Conservation (phyloP, 2,888 invertebrate species). For the Trissolcus brochymenae region DNA sequence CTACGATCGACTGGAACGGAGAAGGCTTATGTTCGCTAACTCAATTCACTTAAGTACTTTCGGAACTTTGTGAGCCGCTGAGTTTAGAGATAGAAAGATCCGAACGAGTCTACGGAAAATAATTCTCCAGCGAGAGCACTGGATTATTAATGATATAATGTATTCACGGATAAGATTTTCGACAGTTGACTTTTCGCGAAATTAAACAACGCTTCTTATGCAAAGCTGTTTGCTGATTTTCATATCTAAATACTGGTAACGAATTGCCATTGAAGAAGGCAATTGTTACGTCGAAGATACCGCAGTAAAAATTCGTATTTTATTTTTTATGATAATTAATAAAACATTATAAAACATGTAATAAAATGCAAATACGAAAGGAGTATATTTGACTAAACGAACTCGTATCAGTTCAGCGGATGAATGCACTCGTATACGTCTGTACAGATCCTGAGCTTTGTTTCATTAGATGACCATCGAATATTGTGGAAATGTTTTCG, state of each 20-base stretch:
- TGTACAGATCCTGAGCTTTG: constrained; percentile 25
- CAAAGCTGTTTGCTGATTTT: constrained; percentile 32
- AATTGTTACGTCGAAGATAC: too few relatives aligned
- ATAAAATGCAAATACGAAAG: background rate
- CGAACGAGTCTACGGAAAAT: constrained; percentile 40
- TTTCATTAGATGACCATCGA: constrained; percentile 37
- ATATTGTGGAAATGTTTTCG: constrained; percentile 37
- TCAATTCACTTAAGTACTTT: constrained; percentile 58
- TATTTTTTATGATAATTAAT: too few relatives aligned
- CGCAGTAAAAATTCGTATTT: too few relatives aligned
- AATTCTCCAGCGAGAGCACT: constrained; percentile 26
- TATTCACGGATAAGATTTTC: constrained; percentile 41
- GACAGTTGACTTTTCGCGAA: constrained; percentile 42
- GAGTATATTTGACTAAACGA: background rate
- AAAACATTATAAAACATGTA: too few relatives aligned
- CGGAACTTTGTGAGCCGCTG: constrained; percentile 49
- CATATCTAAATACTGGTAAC: constrained; percentile 8
- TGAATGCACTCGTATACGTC: constrained; percentile 14
- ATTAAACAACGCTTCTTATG: constrained; percentile 30
- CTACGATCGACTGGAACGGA: constrained; percentile 52
- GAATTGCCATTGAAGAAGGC: too few relatives aligned
- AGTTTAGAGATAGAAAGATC: constrained; percentile 28
- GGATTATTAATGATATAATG: constrained; percentile 54
- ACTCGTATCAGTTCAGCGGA: constrained; percentile 17
- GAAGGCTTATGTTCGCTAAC: constrained; percentile 51